phyloP scores from a whole-genome alignment of 2,113 vertebrate species.

The Lamprologus ornatipinnis region DNA sequence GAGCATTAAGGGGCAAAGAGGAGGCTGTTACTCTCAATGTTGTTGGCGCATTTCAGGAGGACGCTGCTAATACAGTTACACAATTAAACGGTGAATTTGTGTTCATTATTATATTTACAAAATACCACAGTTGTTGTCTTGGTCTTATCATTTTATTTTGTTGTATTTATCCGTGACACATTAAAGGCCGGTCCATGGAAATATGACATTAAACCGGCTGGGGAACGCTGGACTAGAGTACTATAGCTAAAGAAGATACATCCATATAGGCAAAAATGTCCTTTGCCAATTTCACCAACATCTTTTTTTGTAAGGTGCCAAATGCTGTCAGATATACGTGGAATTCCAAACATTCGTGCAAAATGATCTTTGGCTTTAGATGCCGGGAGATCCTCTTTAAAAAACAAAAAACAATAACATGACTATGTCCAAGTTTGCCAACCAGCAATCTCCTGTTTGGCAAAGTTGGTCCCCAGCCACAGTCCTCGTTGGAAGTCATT shows the following conservation, averaged over 20 bases:
- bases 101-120: not conserved
- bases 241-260: not conserved
- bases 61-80: not conserved
- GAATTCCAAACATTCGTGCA: not conserved
- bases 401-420: not conserved
- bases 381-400: not conserved
- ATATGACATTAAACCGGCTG: not conserved
- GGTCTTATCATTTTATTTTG: not conserved
- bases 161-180: not conserved
- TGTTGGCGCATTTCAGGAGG: not conserved
- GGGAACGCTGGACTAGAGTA: not conserved
- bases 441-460: not conserved
- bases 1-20: not conserved
- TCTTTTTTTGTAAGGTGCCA: not conserved
- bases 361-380: not conserved
- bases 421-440: not conserved
- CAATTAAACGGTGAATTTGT: not conserved
- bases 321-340: not conserved
- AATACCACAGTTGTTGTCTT: not conserved
- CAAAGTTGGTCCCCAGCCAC: not conserved
- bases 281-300: not conserved
- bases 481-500: not conserved
- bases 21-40: not conserved
- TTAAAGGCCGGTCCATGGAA: not conserved
- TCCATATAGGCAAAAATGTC: not conserved